phyloP scores from a whole-genome alignment of 2,113 vertebrate genomes.

The Notechis scutatus region DNA sequence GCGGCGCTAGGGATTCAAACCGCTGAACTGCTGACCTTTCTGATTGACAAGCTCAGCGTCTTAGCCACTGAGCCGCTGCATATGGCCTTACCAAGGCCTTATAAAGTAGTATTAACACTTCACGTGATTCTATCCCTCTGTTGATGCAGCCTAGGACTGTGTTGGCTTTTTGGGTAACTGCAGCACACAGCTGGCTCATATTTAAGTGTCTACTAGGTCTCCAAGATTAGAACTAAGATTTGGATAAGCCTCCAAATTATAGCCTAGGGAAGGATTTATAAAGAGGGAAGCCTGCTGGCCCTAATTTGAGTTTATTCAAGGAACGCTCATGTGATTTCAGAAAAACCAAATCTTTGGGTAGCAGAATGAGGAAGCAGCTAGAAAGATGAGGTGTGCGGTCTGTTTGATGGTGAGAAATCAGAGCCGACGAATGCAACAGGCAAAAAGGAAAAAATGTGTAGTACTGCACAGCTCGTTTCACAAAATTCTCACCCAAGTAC shows the following conservation, averaged over 20 bases:
- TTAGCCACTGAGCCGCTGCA: too few species aligned
- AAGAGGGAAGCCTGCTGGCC: accelerated
- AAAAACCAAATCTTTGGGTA: accelerated
- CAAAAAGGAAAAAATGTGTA: neutral
- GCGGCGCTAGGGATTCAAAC: too few species aligned
- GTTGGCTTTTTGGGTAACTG: neutral
- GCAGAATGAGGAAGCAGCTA: conserved; percentile 16
- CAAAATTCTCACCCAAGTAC: neutral
- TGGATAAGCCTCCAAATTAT: neutral
- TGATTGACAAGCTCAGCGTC: too few species aligned
- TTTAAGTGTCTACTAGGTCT: neutral
- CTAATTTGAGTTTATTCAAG: neutral
- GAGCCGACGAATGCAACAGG: neutral
- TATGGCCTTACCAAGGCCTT: neutral
- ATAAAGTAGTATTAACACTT: neutral
- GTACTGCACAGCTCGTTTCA: neutral
- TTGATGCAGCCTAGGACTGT: neutral
- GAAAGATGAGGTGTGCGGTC: accelerated
- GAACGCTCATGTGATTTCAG: conserved; percentile 7
- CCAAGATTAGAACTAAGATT: neutral
- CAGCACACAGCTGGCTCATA: neutral
- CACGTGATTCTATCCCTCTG: neutral
- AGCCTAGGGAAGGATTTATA: neutral
- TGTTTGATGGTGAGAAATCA: neutral
- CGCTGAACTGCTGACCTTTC: too few species aligned